Percentiles rank a stretch among this genome's conserved stretches.
These are phyloP conservation scores for Rhabdornis inornatus DNA, from an alignment of 2,113 vertebrate species.

Conservation along the genomic window DNA sequence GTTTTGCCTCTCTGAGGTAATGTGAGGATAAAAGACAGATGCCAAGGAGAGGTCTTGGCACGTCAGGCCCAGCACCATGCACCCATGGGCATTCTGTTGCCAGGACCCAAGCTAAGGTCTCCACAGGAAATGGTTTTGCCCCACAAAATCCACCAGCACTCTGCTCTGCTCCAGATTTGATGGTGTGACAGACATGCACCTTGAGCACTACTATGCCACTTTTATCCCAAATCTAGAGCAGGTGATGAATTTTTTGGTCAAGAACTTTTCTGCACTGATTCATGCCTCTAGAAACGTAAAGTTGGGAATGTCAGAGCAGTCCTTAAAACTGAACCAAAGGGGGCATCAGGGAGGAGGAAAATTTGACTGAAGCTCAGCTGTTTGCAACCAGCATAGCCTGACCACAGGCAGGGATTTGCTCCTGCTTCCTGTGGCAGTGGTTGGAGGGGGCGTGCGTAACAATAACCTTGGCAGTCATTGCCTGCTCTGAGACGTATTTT, in stretches of 20 bases:
- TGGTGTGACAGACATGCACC: background rate
- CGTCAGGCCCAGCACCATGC: background rate
- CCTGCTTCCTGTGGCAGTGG: background rate
- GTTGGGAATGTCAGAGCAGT: background rate
- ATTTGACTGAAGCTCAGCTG: background rate
- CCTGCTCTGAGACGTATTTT: background rate
- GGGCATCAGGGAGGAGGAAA: background rate
- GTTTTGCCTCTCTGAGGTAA: background rate
- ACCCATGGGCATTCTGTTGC: rapidly evolving
- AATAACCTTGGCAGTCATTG: background rate
- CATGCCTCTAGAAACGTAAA: background rate
- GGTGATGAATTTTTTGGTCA: background rate
- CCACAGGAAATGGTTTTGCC: background rate
- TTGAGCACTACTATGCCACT: background rate
- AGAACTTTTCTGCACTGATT: background rate
- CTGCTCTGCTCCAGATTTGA: background rate
- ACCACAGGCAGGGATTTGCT: background rate
- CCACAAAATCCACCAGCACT: background rate
- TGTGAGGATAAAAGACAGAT: background rate
- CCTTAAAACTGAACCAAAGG: background rate
- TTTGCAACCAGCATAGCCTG: background rate
- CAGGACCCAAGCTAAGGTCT: background rate
- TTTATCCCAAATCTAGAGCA: background rate
- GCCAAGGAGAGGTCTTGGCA: background rate
- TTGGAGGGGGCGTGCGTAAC: rapidly evolving